phyloP scores from a whole-genome alignment of 2,113 vertebrate genomes.

The Phainopepla nitens region DNA sequence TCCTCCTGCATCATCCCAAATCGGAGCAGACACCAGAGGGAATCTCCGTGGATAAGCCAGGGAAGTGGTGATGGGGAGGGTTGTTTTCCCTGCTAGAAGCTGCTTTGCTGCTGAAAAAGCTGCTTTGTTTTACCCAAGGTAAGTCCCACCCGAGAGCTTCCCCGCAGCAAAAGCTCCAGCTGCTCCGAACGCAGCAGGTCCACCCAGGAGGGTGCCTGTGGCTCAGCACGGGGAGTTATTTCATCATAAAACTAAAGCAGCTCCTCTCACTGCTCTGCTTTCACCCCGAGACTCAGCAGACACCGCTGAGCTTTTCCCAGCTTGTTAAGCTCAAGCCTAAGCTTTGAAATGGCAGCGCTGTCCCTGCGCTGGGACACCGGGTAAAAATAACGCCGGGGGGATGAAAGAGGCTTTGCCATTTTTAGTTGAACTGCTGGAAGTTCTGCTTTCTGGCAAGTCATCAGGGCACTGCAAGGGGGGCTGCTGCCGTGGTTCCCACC shows the following conservation, averaged over 20 bases:
- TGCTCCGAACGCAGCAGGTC: not conserved
- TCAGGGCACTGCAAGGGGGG: not conserved
- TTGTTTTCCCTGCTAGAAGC: not conserved
- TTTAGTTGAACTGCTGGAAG: not conserved
- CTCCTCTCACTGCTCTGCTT: not conserved
- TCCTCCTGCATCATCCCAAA: not conserved
- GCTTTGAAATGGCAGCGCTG: constrained; percentile 2
- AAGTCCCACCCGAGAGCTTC: not conserved
- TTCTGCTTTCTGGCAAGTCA: not conserved
- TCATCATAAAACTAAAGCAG: not conserved
- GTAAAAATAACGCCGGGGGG: not conserved
- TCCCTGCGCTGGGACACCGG: not conserved
- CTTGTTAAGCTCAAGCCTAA: not conserved
- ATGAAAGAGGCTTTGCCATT: constrained; percentile 6
- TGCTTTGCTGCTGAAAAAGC: not conserved
- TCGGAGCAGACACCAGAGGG: not conserved
- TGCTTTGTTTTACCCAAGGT: not conserved
- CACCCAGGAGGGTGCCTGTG: not conserved
- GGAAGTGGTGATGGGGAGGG: not conserved
- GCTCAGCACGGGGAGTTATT: not conserved
- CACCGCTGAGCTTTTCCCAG: not conserved
- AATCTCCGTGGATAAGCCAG: rapidly evolving
- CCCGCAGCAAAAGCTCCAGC: not conserved
- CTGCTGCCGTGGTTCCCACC: not conserved
- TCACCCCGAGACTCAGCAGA: not conserved